Percentiles rank a stretch among this genome's conserved stretches.
Evolutionary conservation across 2,797 vertebrate genomes (phyloP).

Genomic region (Momotus momota): DNA sequence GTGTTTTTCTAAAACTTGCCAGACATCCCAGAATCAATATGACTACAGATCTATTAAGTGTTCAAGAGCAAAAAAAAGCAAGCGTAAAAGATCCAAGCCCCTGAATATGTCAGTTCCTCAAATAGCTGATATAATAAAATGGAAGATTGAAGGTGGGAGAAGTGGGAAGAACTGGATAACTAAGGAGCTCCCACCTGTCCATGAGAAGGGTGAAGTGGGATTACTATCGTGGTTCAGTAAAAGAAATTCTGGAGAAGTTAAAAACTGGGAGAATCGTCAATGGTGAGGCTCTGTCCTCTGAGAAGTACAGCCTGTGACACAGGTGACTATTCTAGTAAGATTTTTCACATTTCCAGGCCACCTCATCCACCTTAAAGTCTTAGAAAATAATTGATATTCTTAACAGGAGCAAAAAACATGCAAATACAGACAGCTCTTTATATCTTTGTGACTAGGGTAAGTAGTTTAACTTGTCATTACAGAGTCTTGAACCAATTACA

Average conservation of each 20-base stretch:
- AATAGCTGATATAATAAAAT: neutral
- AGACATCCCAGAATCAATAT: neutral
- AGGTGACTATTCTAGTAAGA: neutral
- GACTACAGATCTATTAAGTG: neutral
- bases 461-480: neutral
- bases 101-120: neutral
- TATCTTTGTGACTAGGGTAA: neutral
- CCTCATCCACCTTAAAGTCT: neutral
- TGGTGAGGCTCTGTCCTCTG: neutral
- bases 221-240: neutral
- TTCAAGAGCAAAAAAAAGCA: neutral
- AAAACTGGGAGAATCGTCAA: neutral
- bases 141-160: neutral
- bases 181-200: neutral
- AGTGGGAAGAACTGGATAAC: neutral
- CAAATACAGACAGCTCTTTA: neutral
- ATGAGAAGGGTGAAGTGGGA: neutral
- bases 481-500: neutral
- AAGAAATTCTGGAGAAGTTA: neutral
- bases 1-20: neutral
- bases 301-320: neutral
- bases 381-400: neutral
- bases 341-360: neutral
- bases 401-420: neutral
- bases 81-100: neutral